Conservation (phyloP, 2,797 vertebrate genomes). For the Decapterus maruadsi region DNA sequence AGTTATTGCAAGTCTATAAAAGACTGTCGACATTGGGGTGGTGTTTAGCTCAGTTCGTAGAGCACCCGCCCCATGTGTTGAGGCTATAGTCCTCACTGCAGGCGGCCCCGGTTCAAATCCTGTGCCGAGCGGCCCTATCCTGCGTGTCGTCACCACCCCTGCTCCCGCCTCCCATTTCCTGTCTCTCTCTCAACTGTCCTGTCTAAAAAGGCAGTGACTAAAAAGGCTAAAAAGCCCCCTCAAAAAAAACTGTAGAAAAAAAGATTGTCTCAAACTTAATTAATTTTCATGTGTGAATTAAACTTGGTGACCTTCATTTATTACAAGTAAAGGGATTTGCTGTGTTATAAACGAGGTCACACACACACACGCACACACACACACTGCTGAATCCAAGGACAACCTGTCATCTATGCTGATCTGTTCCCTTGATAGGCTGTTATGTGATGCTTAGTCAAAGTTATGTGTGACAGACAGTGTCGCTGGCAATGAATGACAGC, state of each 20-base stretch:
- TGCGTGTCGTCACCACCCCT: too few species aligned
- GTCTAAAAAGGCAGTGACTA: too few species aligned
- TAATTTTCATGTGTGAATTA: conserved; percentile 14
- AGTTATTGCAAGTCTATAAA: conserved; percentile 8
- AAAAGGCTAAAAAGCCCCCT: too few species aligned
- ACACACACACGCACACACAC: too few species aligned
- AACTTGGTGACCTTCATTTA: conserved; percentile 36
- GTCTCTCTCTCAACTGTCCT: too few species aligned
- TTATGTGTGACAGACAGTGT: conserved; percentile 28
- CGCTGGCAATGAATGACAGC: conserved; percentile 33
- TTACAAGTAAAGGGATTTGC: conserved; percentile 11
- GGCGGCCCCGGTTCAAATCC: too few species aligned
- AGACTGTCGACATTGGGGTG: not conserved
- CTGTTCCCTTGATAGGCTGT: conserved; percentile 12
- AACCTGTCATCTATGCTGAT: conserved; percentile 29
- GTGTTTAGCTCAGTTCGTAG: too few species aligned
- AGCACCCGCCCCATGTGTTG: too few species aligned
- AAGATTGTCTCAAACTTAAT: conserved; percentile 5
- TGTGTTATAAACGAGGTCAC: conserved; percentile 9
- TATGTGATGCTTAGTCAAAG: conserved; percentile 34
- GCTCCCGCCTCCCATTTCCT: too few species aligned
- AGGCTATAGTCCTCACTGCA: too few species aligned
- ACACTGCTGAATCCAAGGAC: conserved; percentile 37
- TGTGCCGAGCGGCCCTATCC: too few species aligned
- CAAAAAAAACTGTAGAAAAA: too few species aligned